These are phyloP conservation scores for Hecatera dysodea DNA, from an alignment of 2,888 invertebrate genomes.

Conservation along the genomic window DNA sequence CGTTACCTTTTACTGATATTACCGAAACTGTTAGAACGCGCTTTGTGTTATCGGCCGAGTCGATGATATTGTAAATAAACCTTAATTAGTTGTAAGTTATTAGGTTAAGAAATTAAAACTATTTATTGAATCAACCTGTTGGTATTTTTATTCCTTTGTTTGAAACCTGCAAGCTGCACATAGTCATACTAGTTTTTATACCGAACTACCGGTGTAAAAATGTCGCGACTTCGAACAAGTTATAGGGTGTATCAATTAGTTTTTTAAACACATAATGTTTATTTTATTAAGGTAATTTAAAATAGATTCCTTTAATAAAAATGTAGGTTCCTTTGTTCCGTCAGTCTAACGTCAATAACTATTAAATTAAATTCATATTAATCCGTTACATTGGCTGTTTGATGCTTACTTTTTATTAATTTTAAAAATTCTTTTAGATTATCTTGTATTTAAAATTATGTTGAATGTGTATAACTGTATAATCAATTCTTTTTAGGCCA, in stretches of 20 bases:
- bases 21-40: conserved; percentile 75
- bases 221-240: conserved; percentile 48
- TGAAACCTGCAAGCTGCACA: conserved; percentile 49
- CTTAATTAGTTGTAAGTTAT: conserved; percentile 70
- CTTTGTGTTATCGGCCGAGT: conserved; percentile 74
- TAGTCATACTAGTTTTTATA: conserved; percentile 38
- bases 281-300: conserved; percentile 24
- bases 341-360: conserved; percentile 22
- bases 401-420: conserved; percentile 7
- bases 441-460: not conserved
- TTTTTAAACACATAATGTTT: conserved; percentile 38
- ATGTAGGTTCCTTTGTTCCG: conserved; percentile 30
- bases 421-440: not conserved
- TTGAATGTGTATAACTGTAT: not conserved
- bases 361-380: conserved; percentile 16
- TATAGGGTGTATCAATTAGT: conserved; percentile 42
- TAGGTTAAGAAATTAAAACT: conserved; percentile 80
- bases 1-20: conserved; percentile 78
- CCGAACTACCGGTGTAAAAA: conserved; percentile 28
- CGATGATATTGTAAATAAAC: conserved; percentile 78
- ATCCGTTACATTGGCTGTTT: conserved; percentile 4
- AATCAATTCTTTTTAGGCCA: not conserved
- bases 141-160: conserved; percentile 56
- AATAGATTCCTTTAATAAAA: conserved; percentile 15
- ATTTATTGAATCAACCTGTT: conserved; percentile 81